Evolutionary conservation across 2,797 vertebrate species (phyloP).

Genomic region (Pampus argenteus): DNA sequence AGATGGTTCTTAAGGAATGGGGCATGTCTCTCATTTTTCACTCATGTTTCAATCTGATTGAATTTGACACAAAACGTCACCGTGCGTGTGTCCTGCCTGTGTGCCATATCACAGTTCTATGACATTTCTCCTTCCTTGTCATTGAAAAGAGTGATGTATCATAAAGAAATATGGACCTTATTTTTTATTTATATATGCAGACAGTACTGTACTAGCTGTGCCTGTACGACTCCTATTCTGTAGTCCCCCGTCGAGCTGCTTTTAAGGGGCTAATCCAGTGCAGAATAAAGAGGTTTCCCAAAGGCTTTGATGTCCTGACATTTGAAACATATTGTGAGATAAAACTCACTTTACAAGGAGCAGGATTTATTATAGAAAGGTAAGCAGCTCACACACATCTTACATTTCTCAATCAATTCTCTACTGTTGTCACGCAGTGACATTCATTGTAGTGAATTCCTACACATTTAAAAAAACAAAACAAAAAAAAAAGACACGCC

Average conservation of each 20-base stretch:
- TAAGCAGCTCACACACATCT: not conserved
- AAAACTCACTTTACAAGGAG: slow-evolving; percentile 19
- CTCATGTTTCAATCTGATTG: slow-evolving; percentile 2
- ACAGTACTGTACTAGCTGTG: slow-evolving; percentile 68
- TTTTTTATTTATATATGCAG: slow-evolving; percentile 75
- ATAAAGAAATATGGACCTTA: slow-evolving; percentile 64
- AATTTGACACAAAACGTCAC: slow-evolving; percentile 15
- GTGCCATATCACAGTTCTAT: slow-evolving; percentile 45
- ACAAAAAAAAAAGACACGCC: not conserved
- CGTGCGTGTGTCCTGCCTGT: slow-evolving; percentile 4
- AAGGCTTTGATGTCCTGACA: not conserved
- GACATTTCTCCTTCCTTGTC: slow-evolving; percentile 11
- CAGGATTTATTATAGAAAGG: slow-evolving; percentile 46
- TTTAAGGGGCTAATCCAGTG: slow-evolving; percentile 14
- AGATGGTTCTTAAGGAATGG: slow-evolving; percentile 14
- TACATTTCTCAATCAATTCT: not conserved
- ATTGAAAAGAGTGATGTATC: slow-evolving; percentile 56
- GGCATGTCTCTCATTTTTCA: slow-evolving; percentile 27
- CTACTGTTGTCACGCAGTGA: slow-evolving; percentile 67
- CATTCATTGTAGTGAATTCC: slow-evolving; percentile 23
- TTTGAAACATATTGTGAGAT: not conserved
- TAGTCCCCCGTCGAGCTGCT: slow-evolving; percentile 39
- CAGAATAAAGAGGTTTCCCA: slow-evolving; percentile 76
- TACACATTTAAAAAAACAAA: slow-evolving; percentile 9
- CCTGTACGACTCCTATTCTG: slow-evolving; percentile 59